phyloP scores from a whole-genome alignment of 2,888 invertebrate genomes.

The Scaptodrosophila latifasciaeformis region DNA sequence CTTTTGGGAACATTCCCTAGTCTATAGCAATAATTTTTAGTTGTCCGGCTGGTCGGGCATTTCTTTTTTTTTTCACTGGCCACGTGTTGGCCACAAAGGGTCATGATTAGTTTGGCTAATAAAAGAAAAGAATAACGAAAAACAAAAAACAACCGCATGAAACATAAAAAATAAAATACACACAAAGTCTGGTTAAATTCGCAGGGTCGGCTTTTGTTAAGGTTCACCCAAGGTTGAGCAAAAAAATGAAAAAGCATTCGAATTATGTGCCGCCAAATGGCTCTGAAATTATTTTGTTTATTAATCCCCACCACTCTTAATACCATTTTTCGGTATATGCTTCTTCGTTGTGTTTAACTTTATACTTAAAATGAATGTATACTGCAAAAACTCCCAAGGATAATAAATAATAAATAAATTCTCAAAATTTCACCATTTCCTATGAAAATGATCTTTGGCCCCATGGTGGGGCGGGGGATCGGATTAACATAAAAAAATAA shows the following conservation, averaged over 20 bases:
- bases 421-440: too few relatives aligned
- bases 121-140: slow-evolving; percentile 18
- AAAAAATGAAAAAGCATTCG: neutral
- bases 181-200: neutral
- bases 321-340: neutral
- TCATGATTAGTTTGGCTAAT: slow-evolving; percentile 60
- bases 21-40: slow-evolving; percentile 40
- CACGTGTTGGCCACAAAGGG: slow-evolving; percentile 64
- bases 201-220: neutral
- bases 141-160: slow-evolving; percentile 12
- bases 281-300: slow-evolving; percentile 41
- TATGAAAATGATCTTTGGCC: too few relatives aligned
- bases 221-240: neutral
- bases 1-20: neutral
- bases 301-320: slow-evolving; percentile 13
- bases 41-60: slow-evolving; percentile 30
- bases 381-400: too few relatives aligned
- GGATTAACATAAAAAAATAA: too few relatives aligned
- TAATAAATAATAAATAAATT: too few relatives aligned
- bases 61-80: slow-evolving; percentile 23
- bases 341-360: too few relatives aligned
- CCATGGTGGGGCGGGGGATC: too few relatives aligned
- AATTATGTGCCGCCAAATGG: slow-evolving; percentile 28
- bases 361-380: neutral
- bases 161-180: slow-evolving; percentile 1